A percentile compares a stretch with the other conserved stretches of the same genome.
phyloP scores from a whole-genome alignment of 2,888 invertebrate species.

The Elegia similella region DNA sequence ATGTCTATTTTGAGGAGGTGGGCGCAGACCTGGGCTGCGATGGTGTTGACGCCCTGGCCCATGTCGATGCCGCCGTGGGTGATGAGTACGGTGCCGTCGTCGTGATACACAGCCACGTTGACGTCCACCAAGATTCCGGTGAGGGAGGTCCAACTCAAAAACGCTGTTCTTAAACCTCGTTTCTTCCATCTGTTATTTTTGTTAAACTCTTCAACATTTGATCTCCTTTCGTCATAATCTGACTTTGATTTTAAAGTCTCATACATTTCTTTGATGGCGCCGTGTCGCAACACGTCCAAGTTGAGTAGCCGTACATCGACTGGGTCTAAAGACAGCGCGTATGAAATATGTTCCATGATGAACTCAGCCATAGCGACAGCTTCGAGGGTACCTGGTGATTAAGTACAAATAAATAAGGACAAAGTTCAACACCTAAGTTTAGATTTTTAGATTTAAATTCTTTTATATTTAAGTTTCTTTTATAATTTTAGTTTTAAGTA shows the following conservation, averaged over 20 bases:
- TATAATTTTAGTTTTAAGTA: too few relatives aligned
- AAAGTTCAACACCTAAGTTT: too few relatives aligned
- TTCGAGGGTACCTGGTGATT: constrained; percentile 79
- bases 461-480: too few relatives aligned
- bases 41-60: constrained; percentile 88
- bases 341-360: constrained; percentile 84
- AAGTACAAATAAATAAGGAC: too few relatives aligned
- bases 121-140: constrained; percentile 15
- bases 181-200: constrained; percentile 87
- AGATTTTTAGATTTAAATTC: too few relatives aligned
- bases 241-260: constrained; percentile 74
- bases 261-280: constrained; percentile 64
- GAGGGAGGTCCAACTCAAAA: constrained; percentile 80
- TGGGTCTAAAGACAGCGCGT: constrained; percentile 76
- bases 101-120: constrained; percentile 17
- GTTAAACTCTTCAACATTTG: constrained; percentile 78
- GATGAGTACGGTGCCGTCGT: constrained; percentile 76
- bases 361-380: constrained; percentile 77
- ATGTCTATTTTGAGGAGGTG: constrained; percentile 83
- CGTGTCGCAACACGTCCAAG: constrained; percentile 43
- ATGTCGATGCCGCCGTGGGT: constrained; percentile 84
- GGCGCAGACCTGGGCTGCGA: constrained; percentile 85
- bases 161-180: constrained; percentile 81
- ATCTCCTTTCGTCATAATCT: constrained; percentile 72
- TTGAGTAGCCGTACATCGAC: constrained; percentile 78